Base-by-base conservation (phyloP, 1,140 invertebrate species). In the Neodiprion virginianus region DNA sequence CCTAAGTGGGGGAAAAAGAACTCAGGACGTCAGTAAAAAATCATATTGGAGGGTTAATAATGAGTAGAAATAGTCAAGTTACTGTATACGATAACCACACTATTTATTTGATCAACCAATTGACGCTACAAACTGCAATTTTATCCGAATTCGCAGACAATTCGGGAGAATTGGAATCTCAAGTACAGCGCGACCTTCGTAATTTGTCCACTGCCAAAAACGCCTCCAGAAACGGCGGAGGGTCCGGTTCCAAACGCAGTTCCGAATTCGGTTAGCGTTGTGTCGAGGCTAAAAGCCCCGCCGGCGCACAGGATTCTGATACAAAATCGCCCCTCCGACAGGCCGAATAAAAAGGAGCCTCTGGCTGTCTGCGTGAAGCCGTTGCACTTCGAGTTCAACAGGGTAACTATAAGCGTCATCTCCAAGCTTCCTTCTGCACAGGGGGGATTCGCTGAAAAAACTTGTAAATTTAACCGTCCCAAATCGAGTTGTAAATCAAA, bases 291-390 rank as follows among this genome's bases (percentile, higher is more conserved):
- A 0, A 88, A 89, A 17, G 86, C 89, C 3, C 77, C 89, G 1
- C 92, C 93, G 0, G 86, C 92, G 71, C 96, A 96, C 86, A 87
- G 91, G 12, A 82, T 92, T 50, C 84, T 86, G 9, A 80, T 92
- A 83, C 77, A 91, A 88, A 85, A 88, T 84, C 77, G 90, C 86
- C 87, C 85, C 48, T 84, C 77, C 81, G 85, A 89, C 71, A 86
- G 89, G 48, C 83, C 86, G 7, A 89, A 87, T 7, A 85, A 89
- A 72, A 86, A 84, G 21, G 77, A 85, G 48, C 71, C 79, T 28
- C 74, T 98, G 40, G 96, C 94, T 4, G 92, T 98, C n/a, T 99
- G 97, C 86, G 94, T 98, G 11, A 98, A 98, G 80, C 97, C 97
- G 0, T 90, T 99, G 53, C 97, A 98, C 86, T 97, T 95, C 82